These are phyloP conservation scores for Catocala fraxini DNA, from an alignment of 2,888 invertebrate species.

Conservation along the genomic window DNA sequence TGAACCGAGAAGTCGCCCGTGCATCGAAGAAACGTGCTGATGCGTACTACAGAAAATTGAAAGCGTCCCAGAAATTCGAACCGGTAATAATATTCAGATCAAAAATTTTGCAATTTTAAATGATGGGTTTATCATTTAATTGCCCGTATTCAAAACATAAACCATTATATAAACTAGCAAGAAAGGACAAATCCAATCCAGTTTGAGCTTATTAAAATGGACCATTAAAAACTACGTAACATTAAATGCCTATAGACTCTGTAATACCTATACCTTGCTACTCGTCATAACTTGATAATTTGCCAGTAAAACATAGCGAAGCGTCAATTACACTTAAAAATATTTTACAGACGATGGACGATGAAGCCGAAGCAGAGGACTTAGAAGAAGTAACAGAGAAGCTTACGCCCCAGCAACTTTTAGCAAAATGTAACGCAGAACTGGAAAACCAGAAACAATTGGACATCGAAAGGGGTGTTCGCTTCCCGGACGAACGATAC, in stretches of 20 bases:
- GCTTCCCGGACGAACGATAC: slow-evolving; percentile 87
- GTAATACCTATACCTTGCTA: no score
- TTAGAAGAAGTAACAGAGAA: slow-evolving; percentile 70
- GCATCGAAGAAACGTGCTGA: slow-evolving; percentile 82
- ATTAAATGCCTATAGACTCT: no score
- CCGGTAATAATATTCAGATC: slow-evolving; percentile 55
- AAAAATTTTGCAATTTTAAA: background rate
- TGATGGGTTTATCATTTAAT: background rate
- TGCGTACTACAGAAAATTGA: slow-evolving; percentile 79
- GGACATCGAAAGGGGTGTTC: slow-evolving; percentile 86
- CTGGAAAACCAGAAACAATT: slow-evolving; percentile 69
- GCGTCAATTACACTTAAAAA: background rate
- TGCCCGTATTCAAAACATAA: background rate
- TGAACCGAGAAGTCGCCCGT: slow-evolving; percentile 81
- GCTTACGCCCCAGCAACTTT: slow-evolving; percentile 76
- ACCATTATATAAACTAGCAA: no score
- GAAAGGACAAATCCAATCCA: no score
- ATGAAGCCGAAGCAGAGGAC: slow-evolving; percentile 77
- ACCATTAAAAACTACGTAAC: no score
- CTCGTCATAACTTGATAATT: no score
- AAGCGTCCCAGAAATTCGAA: slow-evolving; percentile 72
- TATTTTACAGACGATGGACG: slow-evolving; percentile 67
- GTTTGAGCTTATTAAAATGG: no score
- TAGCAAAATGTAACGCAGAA: slow-evolving; percentile 71
- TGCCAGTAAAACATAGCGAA: no score